A percentile compares a stretch with the other conserved stretches of the same genome.
phyloP scores from a whole-genome alignment of 2,113 vertebrate species.

The Neogobius melanostomus region DNA sequence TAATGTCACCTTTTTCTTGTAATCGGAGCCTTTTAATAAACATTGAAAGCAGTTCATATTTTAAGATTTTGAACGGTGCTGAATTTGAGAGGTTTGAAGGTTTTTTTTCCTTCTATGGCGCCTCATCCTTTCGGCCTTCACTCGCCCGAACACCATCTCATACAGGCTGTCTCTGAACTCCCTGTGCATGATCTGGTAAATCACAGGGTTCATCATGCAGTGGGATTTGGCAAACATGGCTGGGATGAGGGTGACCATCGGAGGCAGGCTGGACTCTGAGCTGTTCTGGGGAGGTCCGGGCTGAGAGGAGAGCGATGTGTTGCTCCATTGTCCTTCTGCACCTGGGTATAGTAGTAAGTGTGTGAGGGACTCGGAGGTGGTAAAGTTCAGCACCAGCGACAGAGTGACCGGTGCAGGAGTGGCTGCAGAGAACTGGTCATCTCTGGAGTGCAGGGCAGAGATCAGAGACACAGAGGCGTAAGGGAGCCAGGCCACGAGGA shows the following conservation, averaged over 20 bases:
- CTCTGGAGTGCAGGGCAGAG: conserved; percentile 42
- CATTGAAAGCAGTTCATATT: too few species aligned
- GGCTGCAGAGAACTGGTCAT: conserved; percentile 19
- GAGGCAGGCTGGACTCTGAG: conserved; percentile 39
- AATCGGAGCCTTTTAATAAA: too few species aligned
- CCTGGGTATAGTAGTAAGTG: neutral
- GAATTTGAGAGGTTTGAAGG: conserved; percentile 37
- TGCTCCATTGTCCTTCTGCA: conserved; percentile 12
- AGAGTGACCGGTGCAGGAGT: conserved; percentile 1
- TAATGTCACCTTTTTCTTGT: too few species aligned
- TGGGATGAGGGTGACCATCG: conserved; percentile 52
- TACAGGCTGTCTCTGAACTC: conserved; percentile 54
- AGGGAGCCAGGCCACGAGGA: conserved; percentile 67
- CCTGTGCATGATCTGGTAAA: conserved; percentile 68
- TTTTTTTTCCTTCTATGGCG: conserved; percentile 8
- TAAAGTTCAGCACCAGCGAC: conserved; percentile 48
- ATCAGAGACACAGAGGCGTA: conserved; percentile 62
- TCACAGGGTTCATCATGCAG: conserved; percentile 66
- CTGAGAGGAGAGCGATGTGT: neutral
- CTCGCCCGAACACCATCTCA: conserved; percentile 37
- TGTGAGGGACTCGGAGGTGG: conserved; percentile 26
- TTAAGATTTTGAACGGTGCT: too few species aligned
- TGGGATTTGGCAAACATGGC: conserved; percentile 66
- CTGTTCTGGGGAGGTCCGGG: neutral
- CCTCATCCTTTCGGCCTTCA: conserved; percentile 30